Evolutionary conservation across 2,888 invertebrate genomes (phyloP).

Genomic region (Drosophila ochracea): DNA sequence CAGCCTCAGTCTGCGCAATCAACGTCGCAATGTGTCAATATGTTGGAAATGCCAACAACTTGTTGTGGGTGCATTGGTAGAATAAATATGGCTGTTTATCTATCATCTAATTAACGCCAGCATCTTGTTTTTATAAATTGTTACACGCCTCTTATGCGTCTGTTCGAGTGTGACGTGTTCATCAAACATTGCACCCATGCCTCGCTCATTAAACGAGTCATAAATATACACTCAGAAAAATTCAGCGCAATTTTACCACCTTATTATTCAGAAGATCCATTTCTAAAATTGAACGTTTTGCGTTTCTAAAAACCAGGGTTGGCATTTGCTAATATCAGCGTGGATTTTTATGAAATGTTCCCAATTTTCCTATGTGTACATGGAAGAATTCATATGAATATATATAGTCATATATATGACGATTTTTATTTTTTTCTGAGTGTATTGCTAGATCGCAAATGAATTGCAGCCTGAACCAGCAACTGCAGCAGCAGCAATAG

Average conservation of each 20-base stretch:
- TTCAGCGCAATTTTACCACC: background rate
- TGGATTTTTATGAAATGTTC: background rate
- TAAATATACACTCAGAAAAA: background rate
- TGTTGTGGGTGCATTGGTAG: slow-evolving; percentile 11
- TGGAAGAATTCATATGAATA: background rate
- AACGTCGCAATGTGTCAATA: slow-evolving; percentile 25
- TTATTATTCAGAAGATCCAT: background rate
- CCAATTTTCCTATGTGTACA: background rate
- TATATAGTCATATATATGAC: no score
- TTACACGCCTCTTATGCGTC: slow-evolving; percentile 50
- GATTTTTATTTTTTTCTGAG: background rate
- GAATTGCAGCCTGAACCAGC: slow-evolving; percentile 24
- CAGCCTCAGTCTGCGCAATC: slow-evolving; percentile 18
- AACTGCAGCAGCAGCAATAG: slow-evolving; percentile 29
- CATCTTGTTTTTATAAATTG: slow-evolving; percentile 48
- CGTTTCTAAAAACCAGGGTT: background rate
- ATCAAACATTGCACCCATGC: slow-evolving; percentile 73
- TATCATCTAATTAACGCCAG: slow-evolving; percentile 51
- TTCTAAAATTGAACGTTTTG: background rate
- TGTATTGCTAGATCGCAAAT: slow-evolving; percentile 31
- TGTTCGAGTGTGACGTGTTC: slow-evolving; percentile 73
- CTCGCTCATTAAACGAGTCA: slow-evolving; percentile 47
- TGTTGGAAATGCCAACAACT: background rate
- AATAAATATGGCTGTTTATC: slow-evolving; percentile 30
- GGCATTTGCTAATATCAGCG: background rate